phyloP scores from a whole-genome alignment of 2,888 invertebrate species.

The Hofmannophila pseudospretella region DNA sequence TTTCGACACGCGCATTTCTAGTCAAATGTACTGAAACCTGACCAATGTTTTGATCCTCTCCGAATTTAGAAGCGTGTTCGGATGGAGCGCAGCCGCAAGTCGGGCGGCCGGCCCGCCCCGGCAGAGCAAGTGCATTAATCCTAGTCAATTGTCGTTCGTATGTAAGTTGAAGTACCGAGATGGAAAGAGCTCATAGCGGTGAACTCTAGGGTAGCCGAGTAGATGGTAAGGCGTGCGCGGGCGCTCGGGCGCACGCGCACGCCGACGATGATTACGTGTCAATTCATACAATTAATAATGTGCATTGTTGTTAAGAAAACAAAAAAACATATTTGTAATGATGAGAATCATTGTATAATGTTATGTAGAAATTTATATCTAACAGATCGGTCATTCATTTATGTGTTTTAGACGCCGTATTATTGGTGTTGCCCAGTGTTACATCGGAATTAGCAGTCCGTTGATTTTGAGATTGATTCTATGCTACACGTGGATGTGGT shows the following conservation, averaged over 20 bases:
- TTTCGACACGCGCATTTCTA: slow-evolving; percentile 66
- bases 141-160: slow-evolving; percentile 76
- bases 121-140: slow-evolving; percentile 57
- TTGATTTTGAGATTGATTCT: slow-evolving; percentile 16
- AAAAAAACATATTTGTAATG: slow-evolving; percentile 64
- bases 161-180: slow-evolving; percentile 44
- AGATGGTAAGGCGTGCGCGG: slow-evolving; percentile 7
- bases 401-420: slow-evolving; percentile 46
- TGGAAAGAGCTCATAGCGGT: slow-evolving; percentile 22
- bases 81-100: slow-evolving; percentile 37
- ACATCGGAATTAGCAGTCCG: slow-evolving; percentile 17
- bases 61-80: slow-evolving; percentile 49
- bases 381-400: slow-evolving; percentile 38
- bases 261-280: slow-evolving; percentile 61
- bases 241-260: slow-evolving; percentile 13
- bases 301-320: slow-evolving; percentile 69
- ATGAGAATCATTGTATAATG: slow-evolving; percentile 60
- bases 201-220: slow-evolving; percentile 19
- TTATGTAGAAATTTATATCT: slow-evolving; percentile 68
- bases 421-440: slow-evolving; percentile 33
- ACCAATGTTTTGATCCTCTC: slow-evolving; percentile 59
- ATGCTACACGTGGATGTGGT: slow-evolving; percentile 9
- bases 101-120: slow-evolving; percentile 12
- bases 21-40: slow-evolving; percentile 69
- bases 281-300: slow-evolving; percentile 73